These are phyloP conservation scores for Harpagifer antarcticus DNA, from an alignment of 2,797 vertebrate genomes.

Conservation along the genomic window DNA sequence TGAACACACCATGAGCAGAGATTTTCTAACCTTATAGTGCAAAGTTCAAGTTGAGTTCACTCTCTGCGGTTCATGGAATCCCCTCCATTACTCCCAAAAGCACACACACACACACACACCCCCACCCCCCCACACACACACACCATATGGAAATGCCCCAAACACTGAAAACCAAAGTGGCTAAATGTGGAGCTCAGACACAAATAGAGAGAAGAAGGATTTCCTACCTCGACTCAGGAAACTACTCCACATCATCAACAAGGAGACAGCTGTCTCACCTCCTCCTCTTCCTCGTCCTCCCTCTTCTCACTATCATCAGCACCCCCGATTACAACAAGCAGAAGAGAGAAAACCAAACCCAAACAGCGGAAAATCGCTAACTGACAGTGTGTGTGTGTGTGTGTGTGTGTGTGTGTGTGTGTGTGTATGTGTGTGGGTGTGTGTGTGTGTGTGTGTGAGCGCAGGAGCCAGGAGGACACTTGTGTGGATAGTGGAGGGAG, in stretches of 20 bases:
- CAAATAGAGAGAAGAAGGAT: conserved; percentile 32
- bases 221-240: conserved; percentile 73
- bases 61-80: conserved; percentile 11
- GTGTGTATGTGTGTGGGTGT: no score
- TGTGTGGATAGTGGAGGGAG: conserved; percentile 31
- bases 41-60: conserved; percentile 35
- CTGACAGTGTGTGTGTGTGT: conserved; percentile 39
- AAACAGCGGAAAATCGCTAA: conserved; percentile 44
- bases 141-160: not conserved
- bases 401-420: no score
- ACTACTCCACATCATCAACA: conserved; percentile 71
- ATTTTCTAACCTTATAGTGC: conserved; percentile 10
- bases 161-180: not conserved
- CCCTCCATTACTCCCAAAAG: not conserved
- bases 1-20: not conserved
- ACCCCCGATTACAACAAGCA: conserved; percentile 40
- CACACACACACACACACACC: not conserved
- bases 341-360: conserved; percentile 37
- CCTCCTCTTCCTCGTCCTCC: conserved; percentile 42
- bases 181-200: conserved; percentile 17
- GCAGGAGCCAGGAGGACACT: conserved; percentile 26
- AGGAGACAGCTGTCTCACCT: conserved; percentile 57
- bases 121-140: not conserved
- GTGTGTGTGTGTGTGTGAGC: conserved; percentile 23
- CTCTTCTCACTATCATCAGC: conserved; percentile 55